These are phyloP conservation scores for Chroicocephalus ridibundus DNA, from an alignment of 2,113 vertebrate species.

Conservation along the genomic window DNA sequence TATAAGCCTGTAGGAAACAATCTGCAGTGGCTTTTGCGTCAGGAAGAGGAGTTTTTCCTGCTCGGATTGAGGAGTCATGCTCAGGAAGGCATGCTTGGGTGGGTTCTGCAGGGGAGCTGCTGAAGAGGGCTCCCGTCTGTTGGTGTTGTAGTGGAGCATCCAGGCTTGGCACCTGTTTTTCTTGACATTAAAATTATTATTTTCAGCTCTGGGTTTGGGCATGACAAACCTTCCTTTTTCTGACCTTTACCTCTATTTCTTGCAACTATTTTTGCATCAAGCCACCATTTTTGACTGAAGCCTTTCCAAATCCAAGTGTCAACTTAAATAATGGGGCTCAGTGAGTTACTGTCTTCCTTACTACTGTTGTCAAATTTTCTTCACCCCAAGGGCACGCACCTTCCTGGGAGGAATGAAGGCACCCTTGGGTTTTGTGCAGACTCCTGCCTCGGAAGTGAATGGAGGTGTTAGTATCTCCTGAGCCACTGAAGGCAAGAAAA, in stretches of 20 bases:
- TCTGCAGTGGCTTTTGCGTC: accelerated
- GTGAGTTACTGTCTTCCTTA: not conserved
- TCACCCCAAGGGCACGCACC: not conserved
- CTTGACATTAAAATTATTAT: not conserved
- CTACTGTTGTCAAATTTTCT: not conserved
- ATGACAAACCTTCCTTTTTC: not conserved
- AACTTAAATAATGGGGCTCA: not conserved
- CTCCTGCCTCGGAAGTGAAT: not conserved
- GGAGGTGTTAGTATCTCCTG: not conserved
- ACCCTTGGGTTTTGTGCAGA: not conserved
- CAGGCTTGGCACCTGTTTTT: not conserved
- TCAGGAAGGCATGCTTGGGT: not conserved
- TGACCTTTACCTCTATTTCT: not conserved
- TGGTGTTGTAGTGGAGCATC: accelerated
- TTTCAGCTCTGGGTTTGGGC: not conserved
- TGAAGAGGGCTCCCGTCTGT: accelerated
- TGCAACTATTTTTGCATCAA: not conserved
- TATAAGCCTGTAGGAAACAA: not conserved
- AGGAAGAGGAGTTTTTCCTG: not conserved
- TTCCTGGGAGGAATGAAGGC: not conserved
- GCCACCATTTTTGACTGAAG: not conserved
- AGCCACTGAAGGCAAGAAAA: not conserved
- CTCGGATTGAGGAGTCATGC: too few relatives aligned
- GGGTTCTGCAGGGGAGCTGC: not conserved
- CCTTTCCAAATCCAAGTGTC: not conserved